Conservation (phyloP, 2,888 invertebrate species). For the Cheilosia soror region DNA sequence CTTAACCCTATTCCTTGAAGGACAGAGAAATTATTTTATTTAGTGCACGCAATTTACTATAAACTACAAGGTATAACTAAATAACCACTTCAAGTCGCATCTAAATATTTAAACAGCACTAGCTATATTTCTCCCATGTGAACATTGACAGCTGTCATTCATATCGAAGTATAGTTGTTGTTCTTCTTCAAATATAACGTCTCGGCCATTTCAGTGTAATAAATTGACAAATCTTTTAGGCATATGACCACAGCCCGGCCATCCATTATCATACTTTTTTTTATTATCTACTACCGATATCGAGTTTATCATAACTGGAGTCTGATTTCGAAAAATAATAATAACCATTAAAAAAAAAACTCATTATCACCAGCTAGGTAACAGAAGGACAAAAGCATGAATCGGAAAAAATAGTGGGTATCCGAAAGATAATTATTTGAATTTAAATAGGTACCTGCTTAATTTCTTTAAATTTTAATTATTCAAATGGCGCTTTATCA, state of each 20-base stretch:
- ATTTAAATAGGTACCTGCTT: constrained; percentile 15
- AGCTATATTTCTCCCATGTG: no score
- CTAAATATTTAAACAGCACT: no score
- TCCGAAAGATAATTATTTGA: neutral
- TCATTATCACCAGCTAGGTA: neutral
- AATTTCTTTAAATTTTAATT: neutral
- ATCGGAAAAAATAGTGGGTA: neutral
- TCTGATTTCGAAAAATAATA: constrained; percentile 2
- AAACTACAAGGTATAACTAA: no score
- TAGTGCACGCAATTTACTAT: no score
- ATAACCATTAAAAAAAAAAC: neutral
- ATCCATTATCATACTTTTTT: neutral
- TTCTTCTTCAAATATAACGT: no score
- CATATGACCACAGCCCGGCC: neutral
- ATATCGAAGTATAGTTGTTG: no score
- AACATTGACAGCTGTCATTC: no score
- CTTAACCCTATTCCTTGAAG: no score
- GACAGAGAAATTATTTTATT: no score
- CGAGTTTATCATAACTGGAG: constrained; percentile 9
- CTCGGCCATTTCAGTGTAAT: no score
- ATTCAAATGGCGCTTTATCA: neutral
- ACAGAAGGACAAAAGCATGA: neutral
- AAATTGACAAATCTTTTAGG: neutral
- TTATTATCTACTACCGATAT: constrained; percentile 8
- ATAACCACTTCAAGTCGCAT: no score